Evolutionary conservation across 2,797 vertebrate genomes (phyloP).

Genomic region (Columba guinea): DNA sequence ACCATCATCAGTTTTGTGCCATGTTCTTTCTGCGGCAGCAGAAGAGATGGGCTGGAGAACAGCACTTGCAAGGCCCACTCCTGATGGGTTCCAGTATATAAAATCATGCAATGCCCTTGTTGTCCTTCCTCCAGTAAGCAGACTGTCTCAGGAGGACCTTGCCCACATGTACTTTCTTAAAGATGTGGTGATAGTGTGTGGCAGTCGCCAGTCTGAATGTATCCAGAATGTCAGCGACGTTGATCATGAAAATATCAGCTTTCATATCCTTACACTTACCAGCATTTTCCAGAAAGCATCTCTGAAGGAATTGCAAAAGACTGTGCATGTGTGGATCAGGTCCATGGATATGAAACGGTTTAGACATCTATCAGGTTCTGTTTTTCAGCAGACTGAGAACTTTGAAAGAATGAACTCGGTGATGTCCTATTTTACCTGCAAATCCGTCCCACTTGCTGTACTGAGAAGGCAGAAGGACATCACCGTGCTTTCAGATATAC

Average conservation of each 20-base stretch:
- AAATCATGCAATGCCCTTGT: constrained; percentile 73
- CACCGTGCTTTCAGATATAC: constrained; percentile 73
- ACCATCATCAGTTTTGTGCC: constrained; percentile 45
- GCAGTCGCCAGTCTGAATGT: constrained; percentile 38
- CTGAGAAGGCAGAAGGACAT: constrained; percentile 51
- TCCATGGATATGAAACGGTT: constrained; percentile 70
- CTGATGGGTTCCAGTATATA: neutral
- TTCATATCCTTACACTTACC: constrained; percentile 76
- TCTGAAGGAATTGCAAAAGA: constrained; percentile 72
- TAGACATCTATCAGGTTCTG: constrained; percentile 61
- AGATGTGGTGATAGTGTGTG: constrained; percentile 77
- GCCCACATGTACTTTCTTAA: constrained; percentile 50
- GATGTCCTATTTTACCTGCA: constrained; percentile 76
- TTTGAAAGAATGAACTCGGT: neutral
- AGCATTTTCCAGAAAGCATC: constrained; percentile 81
- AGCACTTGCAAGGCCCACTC: neutral
- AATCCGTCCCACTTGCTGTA: constrained; percentile 70
- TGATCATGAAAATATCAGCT: constrained; percentile 64
- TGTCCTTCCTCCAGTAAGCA: constrained; percentile 76
- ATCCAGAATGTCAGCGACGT: constrained; percentile 6
- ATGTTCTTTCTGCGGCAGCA: constrained; percentile 45
- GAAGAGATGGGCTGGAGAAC: constrained; percentile 51
- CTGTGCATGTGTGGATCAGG: constrained; percentile 77
- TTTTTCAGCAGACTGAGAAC: constrained; percentile 72
- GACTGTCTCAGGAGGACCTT: constrained; percentile 43